Percentiles rank a stretch among this genome's conserved stretches.
Evolutionary conservation across 1,140 invertebrate species (phyloP).

Genomic region (Asbolus verrucosus): DNA sequence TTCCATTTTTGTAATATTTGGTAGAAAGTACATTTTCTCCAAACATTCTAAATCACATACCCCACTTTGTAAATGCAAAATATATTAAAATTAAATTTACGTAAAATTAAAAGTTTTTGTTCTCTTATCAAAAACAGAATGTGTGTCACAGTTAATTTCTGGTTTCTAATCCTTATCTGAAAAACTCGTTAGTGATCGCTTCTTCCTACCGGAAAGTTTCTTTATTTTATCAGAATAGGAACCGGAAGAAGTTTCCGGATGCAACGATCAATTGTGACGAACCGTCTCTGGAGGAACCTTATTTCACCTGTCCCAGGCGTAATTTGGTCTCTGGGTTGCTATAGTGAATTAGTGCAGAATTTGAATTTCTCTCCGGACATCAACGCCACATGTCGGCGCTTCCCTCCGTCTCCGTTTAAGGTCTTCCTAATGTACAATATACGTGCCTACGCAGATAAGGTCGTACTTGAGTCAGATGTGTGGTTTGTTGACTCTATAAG

Average conservation of each 20-base stretch:
- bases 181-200: no score
- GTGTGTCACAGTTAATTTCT: no score
- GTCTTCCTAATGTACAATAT: slow-evolving; percentile 38
- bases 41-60: no score
- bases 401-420: slow-evolving; percentile 26
- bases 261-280: not conserved
- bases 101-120: no score
- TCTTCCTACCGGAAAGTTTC: no score
- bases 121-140: no score
- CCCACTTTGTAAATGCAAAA: no score
- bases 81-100: no score
- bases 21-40: no score
- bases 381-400: slow-evolving; percentile 34
- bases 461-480: slow-evolving; percentile 23
- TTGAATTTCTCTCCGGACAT: slow-evolving; percentile 35
- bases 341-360: slow-evolving; percentile 26
- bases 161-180: no score
- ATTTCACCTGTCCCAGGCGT: slow-evolving; percentile 31
- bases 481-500: slow-evolving; percentile 30
- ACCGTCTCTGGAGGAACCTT: not conserved
- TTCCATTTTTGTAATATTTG: no score
- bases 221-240: not conserved
- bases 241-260: not conserved
- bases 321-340: slow-evolving; percentile 18
- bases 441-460: slow-evolving; percentile 32